Evolutionary conservation across 92 coral and sea anemone genomes (phyloP).

Genomic region (Blastomussa wellsi): DNA sequence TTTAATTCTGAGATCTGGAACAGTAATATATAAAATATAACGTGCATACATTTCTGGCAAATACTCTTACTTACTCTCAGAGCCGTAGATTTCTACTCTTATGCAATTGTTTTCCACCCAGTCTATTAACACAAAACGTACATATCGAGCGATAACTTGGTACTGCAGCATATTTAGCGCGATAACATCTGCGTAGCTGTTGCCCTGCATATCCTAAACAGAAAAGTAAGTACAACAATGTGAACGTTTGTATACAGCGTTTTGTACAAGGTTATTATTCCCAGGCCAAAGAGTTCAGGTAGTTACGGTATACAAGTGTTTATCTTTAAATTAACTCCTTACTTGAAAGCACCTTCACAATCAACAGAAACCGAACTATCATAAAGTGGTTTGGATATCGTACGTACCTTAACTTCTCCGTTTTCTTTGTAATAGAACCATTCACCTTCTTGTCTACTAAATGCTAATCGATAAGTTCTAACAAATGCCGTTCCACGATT

Average conservation of each 20-base stretch:
- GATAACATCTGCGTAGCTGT: neutral
- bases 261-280: no score
- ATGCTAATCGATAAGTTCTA: conserved; percentile 33
- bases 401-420: conserved; percentile 49
- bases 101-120: conserved; percentile 22
- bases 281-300: neutral
- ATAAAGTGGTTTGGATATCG: no score
- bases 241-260: neutral
- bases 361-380: no score
- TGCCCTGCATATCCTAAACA: conserved; percentile 46
- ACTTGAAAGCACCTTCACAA: no score
- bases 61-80: conserved; percentile 34
- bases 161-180: conserved; percentile 33
- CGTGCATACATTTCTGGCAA: neutral
- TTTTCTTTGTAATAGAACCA: conserved; percentile 63
- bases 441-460: conserved; percentile 51
- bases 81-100: conserved; percentile 58
- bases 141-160: conserved; percentile 34
- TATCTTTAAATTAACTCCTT: no score
- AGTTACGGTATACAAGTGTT: no score
- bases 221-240: neutral
- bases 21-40: neutral
- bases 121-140: conserved; percentile 18
- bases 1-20: neutral
- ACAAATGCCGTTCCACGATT: neutral